Evolutionary conservation across 1,140 invertebrate genomes (phyloP).

Genomic region (Megalonaias nervosa): DNA sequence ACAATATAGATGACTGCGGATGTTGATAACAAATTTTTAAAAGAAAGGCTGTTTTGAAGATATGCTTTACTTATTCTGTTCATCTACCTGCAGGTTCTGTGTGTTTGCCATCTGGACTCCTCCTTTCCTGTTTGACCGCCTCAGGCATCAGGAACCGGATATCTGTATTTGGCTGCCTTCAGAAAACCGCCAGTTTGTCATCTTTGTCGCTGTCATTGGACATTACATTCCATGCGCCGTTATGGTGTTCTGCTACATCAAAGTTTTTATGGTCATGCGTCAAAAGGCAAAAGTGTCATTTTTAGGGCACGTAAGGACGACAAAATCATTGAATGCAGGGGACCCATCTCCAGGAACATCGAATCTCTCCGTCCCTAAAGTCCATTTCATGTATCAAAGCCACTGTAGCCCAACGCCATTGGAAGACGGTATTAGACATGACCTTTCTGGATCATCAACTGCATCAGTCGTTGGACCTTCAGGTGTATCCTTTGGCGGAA

Average conservation of each 20-base stretch:
- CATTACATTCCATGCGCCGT: conserved; percentile 35
- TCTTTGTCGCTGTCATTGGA: conserved; percentile 34
- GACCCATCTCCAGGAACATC: too few species aligned
- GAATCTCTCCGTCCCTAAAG: too few species aligned
- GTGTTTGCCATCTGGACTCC: conserved; percentile 37
- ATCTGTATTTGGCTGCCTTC: conserved; percentile 40
- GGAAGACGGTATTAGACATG: too few species aligned
- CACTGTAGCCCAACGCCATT: too few species aligned
- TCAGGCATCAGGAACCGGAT: conserved; percentile 27
- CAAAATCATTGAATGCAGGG: too few species aligned
- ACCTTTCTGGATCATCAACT: too few species aligned
- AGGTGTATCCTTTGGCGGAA: too few species aligned
- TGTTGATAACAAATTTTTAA: too few species aligned
- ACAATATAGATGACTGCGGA: too few species aligned
- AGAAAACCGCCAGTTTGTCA: conserved; percentile 34
- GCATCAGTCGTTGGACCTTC: too few species aligned
- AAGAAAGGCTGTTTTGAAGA: not conserved
- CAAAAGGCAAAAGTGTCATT: not conserved
- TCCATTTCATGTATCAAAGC: too few species aligned
- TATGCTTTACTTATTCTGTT: not conserved
- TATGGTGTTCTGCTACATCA: conserved; percentile 33
- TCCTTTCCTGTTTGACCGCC: conserved; percentile 32
- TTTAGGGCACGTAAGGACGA: too few species aligned
- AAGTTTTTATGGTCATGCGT: conserved; percentile 29
- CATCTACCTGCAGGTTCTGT: conserved; percentile 5